phyloP scores from a whole-genome alignment of 2,888 invertebrate species.

The Rhagium mordax region DNA sequence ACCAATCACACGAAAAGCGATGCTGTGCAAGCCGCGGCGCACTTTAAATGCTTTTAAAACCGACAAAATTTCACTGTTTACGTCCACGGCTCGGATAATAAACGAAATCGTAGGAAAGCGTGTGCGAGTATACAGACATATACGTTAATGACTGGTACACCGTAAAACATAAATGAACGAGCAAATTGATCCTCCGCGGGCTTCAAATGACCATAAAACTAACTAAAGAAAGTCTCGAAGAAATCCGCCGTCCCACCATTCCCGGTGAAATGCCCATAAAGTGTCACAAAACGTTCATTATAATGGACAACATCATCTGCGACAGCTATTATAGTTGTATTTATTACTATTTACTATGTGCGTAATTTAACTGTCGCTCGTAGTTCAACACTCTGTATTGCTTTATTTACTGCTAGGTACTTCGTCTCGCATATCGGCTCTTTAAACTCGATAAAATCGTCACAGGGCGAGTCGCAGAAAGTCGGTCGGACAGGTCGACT shows the following conservation, averaged over 20 bases:
- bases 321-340: not conserved
- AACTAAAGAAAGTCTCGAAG: conserved; percentile 31
- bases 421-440: not conserved
- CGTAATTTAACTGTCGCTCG: conserved; percentile 1
- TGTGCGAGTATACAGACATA: not conserved
- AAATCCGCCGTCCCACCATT: conserved; percentile 30
- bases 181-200: conserved; percentile 21
- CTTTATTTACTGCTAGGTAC: not conserved
- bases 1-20: not conserved
- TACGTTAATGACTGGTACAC: not conserved
- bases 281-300: conserved; percentile 28
- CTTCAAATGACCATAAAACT: conserved; percentile 28
- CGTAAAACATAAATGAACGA: not conserved
- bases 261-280: conserved; percentile 32
- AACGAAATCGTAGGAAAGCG: not conserved
- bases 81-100: not conserved
- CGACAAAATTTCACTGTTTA: not conserved
- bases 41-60: not conserved
- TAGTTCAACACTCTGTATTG: not conserved
- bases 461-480: not conserved
- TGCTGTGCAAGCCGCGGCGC: not conserved
- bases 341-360: conserved; percentile 7
- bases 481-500: too few species aligned
- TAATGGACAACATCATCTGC: conserved; percentile 10
- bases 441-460: not conserved